These are phyloP conservation scores for Ptychadena robeensis DNA, from an alignment of 2,797 vertebrate genomes.

Conservation along the genomic window DNA sequence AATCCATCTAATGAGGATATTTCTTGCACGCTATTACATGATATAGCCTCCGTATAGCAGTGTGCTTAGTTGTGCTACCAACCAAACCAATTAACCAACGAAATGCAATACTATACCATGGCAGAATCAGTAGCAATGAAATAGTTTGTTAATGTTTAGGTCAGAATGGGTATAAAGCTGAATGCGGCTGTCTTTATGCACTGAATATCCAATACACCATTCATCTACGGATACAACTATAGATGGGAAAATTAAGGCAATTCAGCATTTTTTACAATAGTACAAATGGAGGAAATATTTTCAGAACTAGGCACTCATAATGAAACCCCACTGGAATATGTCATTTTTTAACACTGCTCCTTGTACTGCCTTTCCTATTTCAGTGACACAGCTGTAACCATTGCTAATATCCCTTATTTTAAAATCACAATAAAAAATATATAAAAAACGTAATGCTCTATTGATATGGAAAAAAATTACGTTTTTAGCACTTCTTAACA, in stretches of 20 bases:
- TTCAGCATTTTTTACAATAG: neutral
- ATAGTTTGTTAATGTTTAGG: neutral
- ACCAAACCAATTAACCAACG: no score
- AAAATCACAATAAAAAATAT: neutral
- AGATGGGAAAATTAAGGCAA: constrained; percentile 18
- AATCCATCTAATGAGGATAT: no score
- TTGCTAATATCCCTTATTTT: neutral
- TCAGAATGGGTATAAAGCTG: neutral
- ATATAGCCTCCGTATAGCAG: no score
- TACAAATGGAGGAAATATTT: constrained; percentile 10
- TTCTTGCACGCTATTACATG: no score
- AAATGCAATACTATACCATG: neutral
- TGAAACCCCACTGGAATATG: no score
- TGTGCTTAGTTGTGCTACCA: no score
- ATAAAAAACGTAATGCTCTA: neutral
- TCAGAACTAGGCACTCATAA: neutral
- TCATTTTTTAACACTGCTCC: no score
- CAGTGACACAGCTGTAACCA: no score
- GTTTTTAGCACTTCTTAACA: constrained; percentile 1
- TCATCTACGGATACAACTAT: neutral
- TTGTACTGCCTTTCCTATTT: no score
- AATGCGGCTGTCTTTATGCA: neutral
- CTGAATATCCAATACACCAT: neutral
- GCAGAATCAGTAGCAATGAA: no score
- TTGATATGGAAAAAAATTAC: constrained; percentile 12